These are phyloP conservation scores for Lycorma delicatula DNA, from an alignment of 1,140 invertebrate genomes.

Conservation along the genomic window DNA sequence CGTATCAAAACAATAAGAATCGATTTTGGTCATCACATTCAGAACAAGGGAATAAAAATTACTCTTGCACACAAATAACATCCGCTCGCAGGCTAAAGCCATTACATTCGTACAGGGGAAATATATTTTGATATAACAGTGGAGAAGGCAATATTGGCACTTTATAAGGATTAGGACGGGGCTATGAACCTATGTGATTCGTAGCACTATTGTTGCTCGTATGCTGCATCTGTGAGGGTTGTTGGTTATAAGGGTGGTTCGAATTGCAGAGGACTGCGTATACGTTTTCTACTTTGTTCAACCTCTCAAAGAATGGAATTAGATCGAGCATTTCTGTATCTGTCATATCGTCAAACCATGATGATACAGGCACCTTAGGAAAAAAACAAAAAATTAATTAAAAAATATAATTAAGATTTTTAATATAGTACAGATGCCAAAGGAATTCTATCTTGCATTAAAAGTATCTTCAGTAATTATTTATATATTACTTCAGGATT, in stretches of 20 bases:
- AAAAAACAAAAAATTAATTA: constrained; percentile 4
- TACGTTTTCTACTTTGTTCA: constrained; percentile 89
- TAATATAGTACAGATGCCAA: no score
- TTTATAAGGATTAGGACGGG: constrained; percentile 1
- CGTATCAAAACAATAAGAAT: no score
- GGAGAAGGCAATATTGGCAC: constrained; percentile 26
- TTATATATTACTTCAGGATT: no score
- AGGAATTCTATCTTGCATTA: no score
- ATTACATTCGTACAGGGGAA: no score
- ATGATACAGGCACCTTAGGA: constrained; percentile 85
- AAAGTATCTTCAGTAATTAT: no score
- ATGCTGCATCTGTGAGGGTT: not conserved
- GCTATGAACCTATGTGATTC: constrained; percentile 8
- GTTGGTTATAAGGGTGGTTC: constrained; percentile 52
- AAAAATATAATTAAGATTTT: not conserved
- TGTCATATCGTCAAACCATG: constrained; percentile 96
- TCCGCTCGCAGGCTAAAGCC: no score
- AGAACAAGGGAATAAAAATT: no score
- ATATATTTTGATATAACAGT: no score
- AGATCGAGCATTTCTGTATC: constrained; percentile 91
- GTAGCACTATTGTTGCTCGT: not conserved
- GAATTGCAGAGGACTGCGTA: constrained; percentile 86
- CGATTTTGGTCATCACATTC: no score
- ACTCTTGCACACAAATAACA: no score
- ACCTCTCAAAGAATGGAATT: constrained; percentile 91